These are phyloP conservation scores for rabbit (Oryctolagus cuniculus) DNA, from an alignment of 2,113 vertebrate species.

Conservation along the genomic window DNA sequence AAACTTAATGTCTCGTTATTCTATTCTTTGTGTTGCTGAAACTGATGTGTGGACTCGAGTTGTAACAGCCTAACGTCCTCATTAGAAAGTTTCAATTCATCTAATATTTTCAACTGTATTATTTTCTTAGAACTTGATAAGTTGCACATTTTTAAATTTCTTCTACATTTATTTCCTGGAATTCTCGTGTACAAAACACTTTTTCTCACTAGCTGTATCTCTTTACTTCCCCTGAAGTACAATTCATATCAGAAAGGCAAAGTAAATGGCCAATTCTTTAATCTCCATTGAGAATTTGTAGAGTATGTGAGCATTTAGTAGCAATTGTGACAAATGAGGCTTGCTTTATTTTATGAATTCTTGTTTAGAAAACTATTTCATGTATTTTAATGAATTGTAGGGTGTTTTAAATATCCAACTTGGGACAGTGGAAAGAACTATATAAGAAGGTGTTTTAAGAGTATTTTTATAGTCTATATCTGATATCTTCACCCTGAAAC, in stretches of 20 bases:
- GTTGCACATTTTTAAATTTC: neutral
- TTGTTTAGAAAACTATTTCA: neutral
- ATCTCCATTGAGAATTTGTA: neutral
- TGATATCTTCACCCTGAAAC: neutral
- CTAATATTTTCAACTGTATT: neutral
- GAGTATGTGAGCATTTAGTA: neutral
- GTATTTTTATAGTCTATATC: neutral
- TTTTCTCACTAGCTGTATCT: neutral
- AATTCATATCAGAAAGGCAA: neutral
- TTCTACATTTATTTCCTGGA: constrained; percentile 4
- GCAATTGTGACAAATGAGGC: neutral
- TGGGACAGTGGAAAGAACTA: neutral
- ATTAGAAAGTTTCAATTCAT: neutral
- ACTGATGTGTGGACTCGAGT: neutral
- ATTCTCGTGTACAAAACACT: neutral
- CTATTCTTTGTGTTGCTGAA: neutral
- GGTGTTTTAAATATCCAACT: neutral
- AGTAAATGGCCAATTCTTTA: neutral
- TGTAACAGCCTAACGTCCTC: neutral
- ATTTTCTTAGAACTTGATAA: neutral
- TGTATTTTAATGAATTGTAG: neutral
- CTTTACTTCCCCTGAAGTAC: neutral
- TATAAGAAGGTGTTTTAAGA: neutral
- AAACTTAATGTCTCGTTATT: neutral
- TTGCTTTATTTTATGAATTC: neutral